phyloP scores from a whole-genome alignment of 2,888 invertebrate genomes.

The Candidula unifasciata region DNA sequence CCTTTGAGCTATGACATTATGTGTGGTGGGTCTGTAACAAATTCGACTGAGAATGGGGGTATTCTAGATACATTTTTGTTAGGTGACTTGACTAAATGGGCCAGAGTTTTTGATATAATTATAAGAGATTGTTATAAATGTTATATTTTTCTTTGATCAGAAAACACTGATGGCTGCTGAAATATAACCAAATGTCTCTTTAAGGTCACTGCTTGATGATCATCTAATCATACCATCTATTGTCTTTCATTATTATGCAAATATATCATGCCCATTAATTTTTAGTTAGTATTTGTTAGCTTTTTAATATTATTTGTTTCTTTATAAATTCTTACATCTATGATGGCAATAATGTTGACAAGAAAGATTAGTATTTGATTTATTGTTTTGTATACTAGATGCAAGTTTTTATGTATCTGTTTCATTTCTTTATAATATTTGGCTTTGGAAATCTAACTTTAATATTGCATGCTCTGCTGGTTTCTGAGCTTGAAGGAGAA shows the following conservation, averaged over 20 bases:
- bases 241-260: not conserved
- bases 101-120: not conserved
- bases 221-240: conserved; percentile 15
- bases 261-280: not conserved
- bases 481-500: too few relatives aligned
- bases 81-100: not conserved
- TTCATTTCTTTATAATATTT: not conserved
- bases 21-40: too few relatives aligned
- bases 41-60: not conserved
- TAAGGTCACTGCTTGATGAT: not conserved
- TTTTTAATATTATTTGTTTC: not conserved
- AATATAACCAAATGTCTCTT: not conserved
- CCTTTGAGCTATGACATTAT: not conserved
- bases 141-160: not conserved
- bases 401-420: not conserved
- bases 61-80: not conserved
- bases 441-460: not conserved
- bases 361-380: not conserved
- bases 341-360: not conserved
- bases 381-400: not conserved
- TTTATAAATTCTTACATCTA: not conserved
- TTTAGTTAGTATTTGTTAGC: not conserved
- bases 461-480: too few relatives aligned
- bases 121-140: not conserved
- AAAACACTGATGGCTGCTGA: conserved; percentile 1